Evolutionary conservation across 1,140 invertebrate species (phyloP).

Genomic region (Epicauta chinensis): DNA sequence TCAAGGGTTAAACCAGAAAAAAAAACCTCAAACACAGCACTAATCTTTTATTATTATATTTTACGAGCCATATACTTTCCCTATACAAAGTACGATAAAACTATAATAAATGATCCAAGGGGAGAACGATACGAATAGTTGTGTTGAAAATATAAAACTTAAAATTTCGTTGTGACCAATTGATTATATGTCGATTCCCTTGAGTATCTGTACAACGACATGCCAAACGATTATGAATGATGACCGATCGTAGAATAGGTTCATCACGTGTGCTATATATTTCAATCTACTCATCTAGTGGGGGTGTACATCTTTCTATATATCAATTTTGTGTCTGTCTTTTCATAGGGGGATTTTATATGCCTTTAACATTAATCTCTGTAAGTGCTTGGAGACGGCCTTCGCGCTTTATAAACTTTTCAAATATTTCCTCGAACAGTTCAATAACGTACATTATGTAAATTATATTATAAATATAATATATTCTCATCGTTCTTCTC

Average conservation of each 20-base stretch:
- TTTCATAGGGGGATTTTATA: constrained; percentile 20
- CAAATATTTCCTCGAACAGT: constrained; percentile 25
- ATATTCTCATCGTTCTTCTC: constrained; percentile 6
- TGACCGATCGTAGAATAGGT: constrained; percentile 21
- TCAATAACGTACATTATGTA: constrained; percentile 32
- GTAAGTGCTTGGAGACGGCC: constrained; percentile 30
- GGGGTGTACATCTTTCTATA: constrained; percentile 30
- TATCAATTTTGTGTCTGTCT: constrained; percentile 35
- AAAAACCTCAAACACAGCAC: no score
- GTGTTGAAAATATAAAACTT: no score
- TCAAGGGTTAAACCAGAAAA: no score
- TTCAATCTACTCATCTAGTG: constrained; percentile 31
- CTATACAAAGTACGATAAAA: no score
- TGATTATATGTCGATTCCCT: constrained; percentile 10
- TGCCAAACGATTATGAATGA: constrained; percentile 28
- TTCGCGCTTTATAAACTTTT: constrained; percentile 32
- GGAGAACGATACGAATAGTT: no score
- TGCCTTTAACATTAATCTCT: constrained; percentile 34
- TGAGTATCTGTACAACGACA: constrained; percentile 17
- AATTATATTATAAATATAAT: constrained; percentile 29
- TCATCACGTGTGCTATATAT: constrained; percentile 30
- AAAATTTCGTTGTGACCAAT: constrained; percentile 12
- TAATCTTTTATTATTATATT: no score
- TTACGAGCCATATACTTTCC: no score
- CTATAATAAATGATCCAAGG: no score